phyloP scores from a whole-genome alignment of 1,140 invertebrate genomes.

The Catajapyx aquilonaris region DNA sequence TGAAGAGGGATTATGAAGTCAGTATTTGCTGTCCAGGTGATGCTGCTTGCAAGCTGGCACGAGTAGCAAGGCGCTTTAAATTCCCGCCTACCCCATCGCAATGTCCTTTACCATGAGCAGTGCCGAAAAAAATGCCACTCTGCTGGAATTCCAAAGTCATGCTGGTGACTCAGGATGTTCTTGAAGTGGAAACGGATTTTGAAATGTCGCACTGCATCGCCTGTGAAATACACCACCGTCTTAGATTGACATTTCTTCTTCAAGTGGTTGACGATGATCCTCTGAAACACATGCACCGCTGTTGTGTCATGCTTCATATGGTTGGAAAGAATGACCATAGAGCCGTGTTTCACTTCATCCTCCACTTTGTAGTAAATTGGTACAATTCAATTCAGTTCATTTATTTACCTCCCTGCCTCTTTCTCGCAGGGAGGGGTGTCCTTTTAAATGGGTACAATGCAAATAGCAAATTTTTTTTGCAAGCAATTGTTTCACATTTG shows the following conservation, averaged over 20 bases:
- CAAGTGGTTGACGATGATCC: neutral
- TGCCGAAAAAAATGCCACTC: slow-evolving; percentile 14
- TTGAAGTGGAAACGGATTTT: slow-evolving; percentile 14
- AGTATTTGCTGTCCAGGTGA: too few species aligned
- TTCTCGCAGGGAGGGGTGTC: too few species aligned
- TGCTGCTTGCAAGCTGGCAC: too few species aligned
- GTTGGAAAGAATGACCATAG: neutral
- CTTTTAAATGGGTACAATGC: too few species aligned
- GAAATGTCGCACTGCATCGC: slow-evolving; percentile 13
- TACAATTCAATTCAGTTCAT: too few species aligned
- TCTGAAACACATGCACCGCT: slow-evolving; percentile 1
- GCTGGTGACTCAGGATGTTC: slow-evolving; percentile 4
- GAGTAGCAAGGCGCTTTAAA: neutral
- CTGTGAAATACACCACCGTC: slow-evolving; percentile 12
- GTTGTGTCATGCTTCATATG: neutral
- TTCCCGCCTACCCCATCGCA: slow-evolving; percentile 5
- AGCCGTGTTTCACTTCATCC: neutral
- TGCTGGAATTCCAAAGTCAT: slow-evolving; percentile 11
- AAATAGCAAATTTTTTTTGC: too few species aligned
- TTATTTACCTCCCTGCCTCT: too few species aligned
- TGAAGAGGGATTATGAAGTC: too few species aligned
- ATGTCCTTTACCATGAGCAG: slow-evolving; percentile 9
- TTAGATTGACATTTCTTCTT: slow-evolving; percentile 1
- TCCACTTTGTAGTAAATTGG: slow-evolving; percentile 3
- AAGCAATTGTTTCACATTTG: too few species aligned